These are phyloP conservation scores for Pangasius mekongensis DNA, from an alignment of 2,797 vertebrate genomes.

Conservation along the genomic window DNA sequence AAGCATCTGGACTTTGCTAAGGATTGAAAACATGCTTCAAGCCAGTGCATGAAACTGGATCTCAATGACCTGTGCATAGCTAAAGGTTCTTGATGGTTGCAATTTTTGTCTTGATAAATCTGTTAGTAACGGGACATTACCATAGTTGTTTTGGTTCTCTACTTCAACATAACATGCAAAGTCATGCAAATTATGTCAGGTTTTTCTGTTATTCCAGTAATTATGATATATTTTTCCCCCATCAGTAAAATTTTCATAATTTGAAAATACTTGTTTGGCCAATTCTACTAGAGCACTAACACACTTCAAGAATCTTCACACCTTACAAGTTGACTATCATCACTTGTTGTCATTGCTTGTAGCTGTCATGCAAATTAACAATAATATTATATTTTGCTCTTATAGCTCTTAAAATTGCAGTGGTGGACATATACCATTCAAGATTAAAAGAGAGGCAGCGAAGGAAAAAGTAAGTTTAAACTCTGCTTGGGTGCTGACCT, in stretches of 20 bases:
- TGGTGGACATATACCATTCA: constrained; percentile 98
- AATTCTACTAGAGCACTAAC: not conserved
- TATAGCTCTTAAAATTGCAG: constrained; percentile 94
- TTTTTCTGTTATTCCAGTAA: not conserved
- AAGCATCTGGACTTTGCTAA: not conserved
- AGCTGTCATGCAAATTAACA: not conserved
- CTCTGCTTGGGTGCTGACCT: not conserved
- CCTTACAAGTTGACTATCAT: not conserved
- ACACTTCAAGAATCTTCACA: not conserved
- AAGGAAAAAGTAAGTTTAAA: constrained; percentile 90
- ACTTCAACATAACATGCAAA: not conserved
- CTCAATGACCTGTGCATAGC: not conserved
- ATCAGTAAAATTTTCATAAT: not conserved
- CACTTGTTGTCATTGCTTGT: not conserved
- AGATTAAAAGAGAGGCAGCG: constrained; percentile 94
- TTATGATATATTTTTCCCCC: not conserved
- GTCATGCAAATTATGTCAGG: not conserved
- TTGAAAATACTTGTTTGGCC: not conserved
- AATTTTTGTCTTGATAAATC: not conserved
- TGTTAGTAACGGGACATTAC: not conserved
- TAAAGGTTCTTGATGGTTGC: not conserved
- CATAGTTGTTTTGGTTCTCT: not conserved
- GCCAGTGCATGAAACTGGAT: not conserved
- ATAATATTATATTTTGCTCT: constrained; percentile 42
- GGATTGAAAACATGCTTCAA: not conserved